Evolutionary conservation across 2,113 vertebrate species (phyloP), one percentile per base, ranked within the genome.

Genomic region (Aegithalos caudatus): DNA sequence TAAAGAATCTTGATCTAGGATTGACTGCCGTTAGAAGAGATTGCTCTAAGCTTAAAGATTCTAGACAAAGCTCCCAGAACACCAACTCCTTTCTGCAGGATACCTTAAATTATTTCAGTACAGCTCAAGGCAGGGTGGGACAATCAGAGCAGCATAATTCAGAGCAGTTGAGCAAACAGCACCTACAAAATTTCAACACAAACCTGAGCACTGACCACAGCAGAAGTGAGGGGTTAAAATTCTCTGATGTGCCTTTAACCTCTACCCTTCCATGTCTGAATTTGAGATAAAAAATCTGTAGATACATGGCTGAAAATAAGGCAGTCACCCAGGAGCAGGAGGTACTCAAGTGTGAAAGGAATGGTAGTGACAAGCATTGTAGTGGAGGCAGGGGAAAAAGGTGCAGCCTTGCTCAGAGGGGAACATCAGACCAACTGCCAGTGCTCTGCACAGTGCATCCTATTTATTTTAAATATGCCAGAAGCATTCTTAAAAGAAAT

Each of bases 1-100:
- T 95, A 96, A 96, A 84, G 95, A 91, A 84, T 95, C 95, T 66
- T 97, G 94, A 97, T 88, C 95, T 96, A 92, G 93, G 96, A 97
- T 95, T 96, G 96, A 91, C 90, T 93, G 81, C 92, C 95, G 92
- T 97, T 96, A 97, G 83, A 83, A 93, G 94, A 95, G 95, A 95
- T 92, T 96, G 86, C 90, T 95, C 29, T 66, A 13, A 97, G 95
- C 95, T 95, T 88, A 72, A 92, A 95, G 79, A 67, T n/a, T 86
- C 58, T 28, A 44, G 77, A 58, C 82, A 95, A 86, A 72, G 91
- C 77, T 85, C 67, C 19, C 83, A 91, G 58, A 74, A 86, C 22
- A 45, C n/a, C 67, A 71, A 21, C 40, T 72, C 64, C 86, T 82
- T 70, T 60, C 86, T n/a, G 17, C 1, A 81, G 51, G 83, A 62